Conservation (phyloP, 2,797 vertebrate genomes). For the Intellagama lesueurii region DNA sequence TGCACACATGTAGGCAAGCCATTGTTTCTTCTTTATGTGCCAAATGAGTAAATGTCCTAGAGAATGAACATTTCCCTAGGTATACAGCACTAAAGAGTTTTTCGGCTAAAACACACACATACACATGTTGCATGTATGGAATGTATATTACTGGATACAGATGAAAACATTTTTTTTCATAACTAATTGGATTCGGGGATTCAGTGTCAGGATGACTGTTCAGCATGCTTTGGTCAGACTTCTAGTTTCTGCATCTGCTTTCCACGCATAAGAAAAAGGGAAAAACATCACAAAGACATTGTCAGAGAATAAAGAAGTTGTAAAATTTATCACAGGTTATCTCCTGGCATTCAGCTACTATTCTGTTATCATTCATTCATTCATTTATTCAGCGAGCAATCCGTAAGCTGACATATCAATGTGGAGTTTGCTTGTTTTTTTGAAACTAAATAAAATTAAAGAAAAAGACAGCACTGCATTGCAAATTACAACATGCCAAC, state of each 20-base stretch:
- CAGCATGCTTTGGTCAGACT: background rate
- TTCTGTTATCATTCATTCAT: background rate
- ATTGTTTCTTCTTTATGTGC: background rate
- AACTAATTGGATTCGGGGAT: constrained; percentile 6
- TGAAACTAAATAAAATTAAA: background rate
- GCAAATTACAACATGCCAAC: background rate
- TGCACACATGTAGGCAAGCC: constrained; percentile 6
- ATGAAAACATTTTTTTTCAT: constrained; percentile 22
- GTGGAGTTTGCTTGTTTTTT: too few species aligned
- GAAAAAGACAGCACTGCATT: background rate
- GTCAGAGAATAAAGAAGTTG: background rate
- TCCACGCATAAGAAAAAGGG: background rate
- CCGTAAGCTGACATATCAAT: too few species aligned
- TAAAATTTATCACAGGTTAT: background rate
- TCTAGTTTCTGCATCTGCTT: background rate
- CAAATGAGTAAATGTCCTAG: constrained; percentile 29
- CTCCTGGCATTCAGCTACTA: background rate
- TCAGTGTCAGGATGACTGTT: background rate
- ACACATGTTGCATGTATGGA: background rate
- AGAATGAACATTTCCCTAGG: constrained; percentile 8
- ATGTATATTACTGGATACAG: constrained; percentile 7
- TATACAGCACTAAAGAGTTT: background rate
- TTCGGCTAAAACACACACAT: background rate
- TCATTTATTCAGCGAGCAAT: too few species aligned
- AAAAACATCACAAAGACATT: background rate